These are phyloP conservation scores for Apaloderma vittatum DNA, from an alignment of 2,113 vertebrate genomes.

Conservation along the genomic window DNA sequence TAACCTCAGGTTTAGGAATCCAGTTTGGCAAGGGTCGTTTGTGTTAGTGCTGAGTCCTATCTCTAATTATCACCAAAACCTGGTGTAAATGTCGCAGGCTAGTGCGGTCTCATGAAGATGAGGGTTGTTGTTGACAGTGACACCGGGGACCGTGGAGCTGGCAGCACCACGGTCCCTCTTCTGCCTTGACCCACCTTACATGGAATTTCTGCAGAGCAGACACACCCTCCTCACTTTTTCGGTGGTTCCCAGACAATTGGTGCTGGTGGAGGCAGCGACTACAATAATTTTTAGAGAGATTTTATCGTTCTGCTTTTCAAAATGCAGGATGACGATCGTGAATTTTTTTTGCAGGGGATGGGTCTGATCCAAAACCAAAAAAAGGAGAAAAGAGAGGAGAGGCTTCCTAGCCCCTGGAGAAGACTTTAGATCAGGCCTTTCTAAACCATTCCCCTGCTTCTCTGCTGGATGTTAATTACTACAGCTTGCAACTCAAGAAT, in stretches of 20 bases:
- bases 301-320: neutral
- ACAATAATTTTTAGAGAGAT: neutral
- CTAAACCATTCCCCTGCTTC: neutral
- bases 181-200: rapidly evolving
- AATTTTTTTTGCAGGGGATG: neutral
- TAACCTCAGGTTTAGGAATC: slow-evolving; percentile 13
- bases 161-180: neutral
- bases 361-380: neutral
- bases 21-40: neutral
- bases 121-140: rapidly evolving
- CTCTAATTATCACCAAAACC: neutral
- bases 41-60: no score
- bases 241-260: no score
- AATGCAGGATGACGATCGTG: neutral
- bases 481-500: neutral
- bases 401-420: neutral
- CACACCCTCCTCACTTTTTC: rapidly evolving
- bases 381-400: neutral
- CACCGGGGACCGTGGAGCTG: rapidly evolving
- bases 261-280: neutral
- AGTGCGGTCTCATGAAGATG: neutral
- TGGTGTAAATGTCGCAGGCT: neutral
- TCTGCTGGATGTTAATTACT: slow-evolving; percentile 36
- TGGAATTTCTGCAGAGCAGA: neutral
- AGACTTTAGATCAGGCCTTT: neutral